Conservation (phyloP, 2,888 invertebrate species). For the Drosophila anceps region DNA sequence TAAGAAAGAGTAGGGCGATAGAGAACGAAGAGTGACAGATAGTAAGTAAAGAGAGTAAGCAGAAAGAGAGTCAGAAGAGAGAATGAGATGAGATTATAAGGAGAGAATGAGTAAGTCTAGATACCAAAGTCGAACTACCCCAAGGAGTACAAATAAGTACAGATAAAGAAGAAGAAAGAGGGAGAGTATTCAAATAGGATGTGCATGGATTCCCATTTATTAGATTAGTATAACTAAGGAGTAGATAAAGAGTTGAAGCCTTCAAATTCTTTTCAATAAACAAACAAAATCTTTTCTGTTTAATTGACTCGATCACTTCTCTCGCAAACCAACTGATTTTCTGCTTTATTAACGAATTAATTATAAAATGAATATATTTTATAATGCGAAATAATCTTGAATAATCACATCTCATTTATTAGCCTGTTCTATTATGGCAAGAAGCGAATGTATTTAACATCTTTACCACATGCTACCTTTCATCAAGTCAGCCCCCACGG, state of each 20-base stretch:
- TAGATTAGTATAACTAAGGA: background rate
- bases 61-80: no score
- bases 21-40: background rate
- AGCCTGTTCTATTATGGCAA: background rate
- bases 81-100: background rate
- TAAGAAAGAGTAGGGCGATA: no score
- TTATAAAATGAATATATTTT: constrained; percentile 1
- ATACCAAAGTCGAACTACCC: no score
- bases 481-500: constrained; percentile 9
- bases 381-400: constrained; percentile 6
- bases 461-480: constrained; percentile 15
- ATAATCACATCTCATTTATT: constrained; percentile 9
- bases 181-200: background rate
- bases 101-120: no score
- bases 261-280: background rate
- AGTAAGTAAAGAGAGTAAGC: no score
- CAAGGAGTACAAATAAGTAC: no score
- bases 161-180: background rate
- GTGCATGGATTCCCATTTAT: background rate
- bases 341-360: background rate
- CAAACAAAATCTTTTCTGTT: background rate
- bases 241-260: background rate
- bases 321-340: background rate
- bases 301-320: background rate
- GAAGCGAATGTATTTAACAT: constrained; percentile 3